Percentiles rank a stretch among this genome's conserved stretches.
Conservation (phyloP, 2,888 invertebrate genomes). For the Coenonympha glycerion region DNA sequence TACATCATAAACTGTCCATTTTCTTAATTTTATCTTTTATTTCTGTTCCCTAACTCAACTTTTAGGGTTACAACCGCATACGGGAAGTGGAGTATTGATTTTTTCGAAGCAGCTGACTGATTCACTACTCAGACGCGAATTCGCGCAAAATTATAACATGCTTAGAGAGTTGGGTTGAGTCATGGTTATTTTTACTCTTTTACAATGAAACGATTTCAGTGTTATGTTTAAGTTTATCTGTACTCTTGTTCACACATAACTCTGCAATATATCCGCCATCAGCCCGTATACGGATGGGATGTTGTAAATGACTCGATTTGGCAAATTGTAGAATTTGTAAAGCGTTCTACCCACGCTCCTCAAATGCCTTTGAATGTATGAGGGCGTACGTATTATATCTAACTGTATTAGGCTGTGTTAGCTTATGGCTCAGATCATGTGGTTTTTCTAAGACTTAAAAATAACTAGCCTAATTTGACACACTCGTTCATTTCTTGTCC, state of each 20-base stretch:
- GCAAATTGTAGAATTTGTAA: constrained; percentile 5
- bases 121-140: constrained; percentile 36
- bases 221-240: constrained; percentile 9
- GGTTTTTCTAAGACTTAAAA: too few species aligned
- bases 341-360: too few species aligned
- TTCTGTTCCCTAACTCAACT: neutral
- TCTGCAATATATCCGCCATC: neutral
- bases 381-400: too few species aligned
- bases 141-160: constrained; percentile 47
- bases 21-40: constrained; percentile 1
- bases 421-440: too few species aligned
- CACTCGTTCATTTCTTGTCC: too few species aligned
- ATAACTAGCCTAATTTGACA: too few species aligned
- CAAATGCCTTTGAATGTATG: too few species aligned
- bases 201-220: constrained; percentile 27
- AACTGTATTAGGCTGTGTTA: too few species aligned
- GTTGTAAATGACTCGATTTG: constrained; percentile 11
- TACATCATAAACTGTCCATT: constrained; percentile 11
- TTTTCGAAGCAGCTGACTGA: constrained; percentile 66
- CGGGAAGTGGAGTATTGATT: constrained; percentile 55
- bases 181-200: constrained; percentile 52
- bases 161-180: constrained; percentile 39
- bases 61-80: constrained; percentile 21
- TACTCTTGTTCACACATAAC: neutral
- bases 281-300: constrained; percentile 14